Base-by-base conservation (phyloP, 2,888 invertebrate species). In the Lepidochrysops patricia region DNA sequence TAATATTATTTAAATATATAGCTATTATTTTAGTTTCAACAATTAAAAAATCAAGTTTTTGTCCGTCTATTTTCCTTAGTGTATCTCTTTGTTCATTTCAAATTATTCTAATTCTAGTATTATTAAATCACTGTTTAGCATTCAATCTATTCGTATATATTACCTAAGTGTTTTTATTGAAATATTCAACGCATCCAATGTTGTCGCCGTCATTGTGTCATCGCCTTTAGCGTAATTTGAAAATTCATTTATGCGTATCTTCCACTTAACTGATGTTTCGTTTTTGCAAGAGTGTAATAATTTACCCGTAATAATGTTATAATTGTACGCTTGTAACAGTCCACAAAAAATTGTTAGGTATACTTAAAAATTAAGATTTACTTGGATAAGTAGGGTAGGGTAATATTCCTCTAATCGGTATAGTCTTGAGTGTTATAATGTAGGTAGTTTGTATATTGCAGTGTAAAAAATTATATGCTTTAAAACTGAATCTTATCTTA, bases 171-270 rank as follows among this genome's bases (percentile, higher is more conserved):
- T n/a, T n/a, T n/a, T n/a, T n/a, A n/a, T n/a, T n/a, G n/a, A 13
- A 35, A 35, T 35, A 13, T 3, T 35, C n/a, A 13, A 13, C 13
- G 13, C 13, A 37, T 37, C n/a, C n/a, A n/a, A 7, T 37, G 43
- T 43, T 43, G 19, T 19, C 12, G 19, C 9, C 54, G 15, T 15
- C 19, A 12, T 13, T 54, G 32, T 32, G 32, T 54, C 4, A 29
- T 1, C 12, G 32, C n/a, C 54, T 15, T n/a, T 54, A 15, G 12
- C 12, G 4, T 32, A 29, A 29, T 32, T 54, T 29, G 12, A 54
- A 19, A 54, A 54, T 32, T 54, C 54, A 54, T 54, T 54, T 54
- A 54, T 54, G 54, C 54, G 54, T 54, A 54, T 54, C 54, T 54
- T 54, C 54, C 29, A 32, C 54, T 54, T 29, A 54, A 29, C 54